phyloP scores from a whole-genome alignment of 1,140 invertebrate species.

The Triops cancriformis region DNA sequence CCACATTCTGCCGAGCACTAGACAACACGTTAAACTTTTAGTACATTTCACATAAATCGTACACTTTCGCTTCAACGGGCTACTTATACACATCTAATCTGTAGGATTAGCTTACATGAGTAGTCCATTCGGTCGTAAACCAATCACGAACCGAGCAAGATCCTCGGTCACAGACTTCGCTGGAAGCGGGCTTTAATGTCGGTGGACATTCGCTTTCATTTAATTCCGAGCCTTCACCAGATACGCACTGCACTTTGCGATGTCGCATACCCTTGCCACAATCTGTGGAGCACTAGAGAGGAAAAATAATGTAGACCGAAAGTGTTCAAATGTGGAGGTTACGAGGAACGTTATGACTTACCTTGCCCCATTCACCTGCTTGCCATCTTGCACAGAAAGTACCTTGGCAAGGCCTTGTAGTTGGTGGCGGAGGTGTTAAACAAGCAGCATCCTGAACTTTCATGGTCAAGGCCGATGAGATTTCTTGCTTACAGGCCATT shows the following conservation, averaged over 20 bases:
- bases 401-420: constrained; percentile 28
- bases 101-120: constrained; percentile 29
- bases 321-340: background rate
- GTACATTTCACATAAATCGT: background rate
- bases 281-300: constrained; percentile 41
- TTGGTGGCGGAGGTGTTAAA: constrained; percentile 29
- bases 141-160: constrained; percentile 38
- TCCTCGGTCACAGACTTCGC: constrained; percentile 47
- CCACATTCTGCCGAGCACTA: constrained; percentile 49
- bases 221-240: constrained; percentile 33
- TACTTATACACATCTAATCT: background rate
- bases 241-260: constrained; percentile 39
- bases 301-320: background rate
- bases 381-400: constrained; percentile 27
- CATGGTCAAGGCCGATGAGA: constrained; percentile 45
- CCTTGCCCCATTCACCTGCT: constrained; percentile 28
- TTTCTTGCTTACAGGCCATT: constrained; percentile 45
- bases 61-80: background rate
- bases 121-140: constrained; percentile 44
- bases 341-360: constrained; percentile 11
- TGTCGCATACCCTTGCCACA: constrained; percentile 46
- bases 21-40: constrained; percentile 13
- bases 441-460: constrained; percentile 39
- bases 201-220: constrained; percentile 35
- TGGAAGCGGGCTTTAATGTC: constrained; percentile 35